A percentile compares a stretch with the other conserved stretches of the same genome.
Evolutionary conservation across 2,888 invertebrate genomes (phyloP).

Genomic region (Drosophila neonasuta): DNA sequence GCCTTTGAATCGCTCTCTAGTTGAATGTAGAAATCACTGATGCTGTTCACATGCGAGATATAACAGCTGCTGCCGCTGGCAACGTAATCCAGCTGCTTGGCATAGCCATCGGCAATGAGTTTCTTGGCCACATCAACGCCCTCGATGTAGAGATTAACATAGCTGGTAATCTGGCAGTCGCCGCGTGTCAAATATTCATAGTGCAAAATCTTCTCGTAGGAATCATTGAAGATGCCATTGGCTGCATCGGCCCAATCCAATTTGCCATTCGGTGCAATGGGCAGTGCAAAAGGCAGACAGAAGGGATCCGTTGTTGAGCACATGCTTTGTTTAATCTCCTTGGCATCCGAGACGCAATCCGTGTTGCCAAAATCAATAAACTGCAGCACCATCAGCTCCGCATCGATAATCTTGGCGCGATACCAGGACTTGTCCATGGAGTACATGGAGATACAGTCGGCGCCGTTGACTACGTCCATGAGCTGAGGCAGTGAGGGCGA

Average conservation of each 20-base stretch:
- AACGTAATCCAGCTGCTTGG: constrained; percentile 83
- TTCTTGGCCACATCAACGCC: constrained; percentile 85
- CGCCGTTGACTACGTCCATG: constrained; percentile 83
- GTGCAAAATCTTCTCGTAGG: constrained; percentile 78
- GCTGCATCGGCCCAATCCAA: constrained; percentile 87
- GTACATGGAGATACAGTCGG: constrained; percentile 90
- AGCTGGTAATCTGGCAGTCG: constrained; percentile 76
- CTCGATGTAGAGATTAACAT: constrained; percentile 86
- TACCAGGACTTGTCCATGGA: constrained; percentile 94
- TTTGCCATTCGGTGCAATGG: constrained; percentile 86
- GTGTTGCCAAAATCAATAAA: constrained; percentile 92
- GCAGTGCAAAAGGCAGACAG: constrained; percentile 86
- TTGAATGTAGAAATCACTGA: constrained; percentile 91
- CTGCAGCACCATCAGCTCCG: constrained; percentile 89
- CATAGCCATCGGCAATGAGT: constrained; percentile 85
- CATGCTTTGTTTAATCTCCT: constrained; percentile 84
- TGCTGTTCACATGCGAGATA: constrained; percentile 88
- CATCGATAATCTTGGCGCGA: constrained; percentile 92
- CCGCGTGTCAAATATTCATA: constrained; percentile 82
- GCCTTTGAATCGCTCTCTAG: constrained; percentile 86
- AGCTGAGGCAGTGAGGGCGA: constrained; percentile 84
- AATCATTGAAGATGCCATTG: constrained; percentile 84
- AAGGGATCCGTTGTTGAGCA: constrained; percentile 83
- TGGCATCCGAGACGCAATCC: constrained; percentile 87
- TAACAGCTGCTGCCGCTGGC: constrained; percentile 86